These are phyloP conservation scores for Globodera rostochiensis DNA, from an alignment of 1,140 invertebrate genomes.

Conservation along the genomic window DNA sequence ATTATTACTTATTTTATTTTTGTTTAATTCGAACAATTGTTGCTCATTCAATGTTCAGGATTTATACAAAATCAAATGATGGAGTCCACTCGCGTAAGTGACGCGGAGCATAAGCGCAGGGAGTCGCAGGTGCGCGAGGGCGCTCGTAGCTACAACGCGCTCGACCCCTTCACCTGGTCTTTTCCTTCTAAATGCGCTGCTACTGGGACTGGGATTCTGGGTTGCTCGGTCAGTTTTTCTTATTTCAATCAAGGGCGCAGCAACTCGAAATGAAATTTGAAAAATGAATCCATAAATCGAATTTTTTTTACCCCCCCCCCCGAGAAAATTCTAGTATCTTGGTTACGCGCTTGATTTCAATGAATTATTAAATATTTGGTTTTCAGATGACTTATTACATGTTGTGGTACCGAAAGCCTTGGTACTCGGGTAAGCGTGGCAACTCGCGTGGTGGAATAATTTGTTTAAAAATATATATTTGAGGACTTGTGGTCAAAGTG, in stretches of 20 bases:
- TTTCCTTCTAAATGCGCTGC: conserved; percentile 48
- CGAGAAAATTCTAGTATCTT: not conserved
- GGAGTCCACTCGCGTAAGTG: conserved; percentile 48
- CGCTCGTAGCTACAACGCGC: conserved; percentile 25
- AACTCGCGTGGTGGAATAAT: not conserved
- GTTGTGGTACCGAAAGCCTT: conserved; percentile 56
- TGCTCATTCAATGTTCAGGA: not conserved
- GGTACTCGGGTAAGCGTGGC: conserved; percentile 45
- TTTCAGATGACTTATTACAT: conserved; percentile 39
- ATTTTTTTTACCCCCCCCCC: no score
- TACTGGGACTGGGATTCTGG: conserved; percentile 35
- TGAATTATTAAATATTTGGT: not conserved
- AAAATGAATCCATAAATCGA: no score
- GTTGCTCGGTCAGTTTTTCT: conserved; percentile 19
- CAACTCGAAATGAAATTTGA: no score
- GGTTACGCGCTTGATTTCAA: not conserved
- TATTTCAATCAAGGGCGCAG: not conserved
- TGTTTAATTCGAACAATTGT: conserved; percentile 22
- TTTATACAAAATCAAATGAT: conserved; percentile 29
- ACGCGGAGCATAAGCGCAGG: conserved; percentile 49
- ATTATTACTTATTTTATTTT: not conserved
- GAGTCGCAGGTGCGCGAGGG: conserved; percentile 48
- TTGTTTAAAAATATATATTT: not conserved
- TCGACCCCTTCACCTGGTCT: conserved; percentile 62
- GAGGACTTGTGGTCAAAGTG: not conserved